phyloP scores from a whole-genome alignment of 2,888 invertebrate species.

The Nymphalis c-album region DNA sequence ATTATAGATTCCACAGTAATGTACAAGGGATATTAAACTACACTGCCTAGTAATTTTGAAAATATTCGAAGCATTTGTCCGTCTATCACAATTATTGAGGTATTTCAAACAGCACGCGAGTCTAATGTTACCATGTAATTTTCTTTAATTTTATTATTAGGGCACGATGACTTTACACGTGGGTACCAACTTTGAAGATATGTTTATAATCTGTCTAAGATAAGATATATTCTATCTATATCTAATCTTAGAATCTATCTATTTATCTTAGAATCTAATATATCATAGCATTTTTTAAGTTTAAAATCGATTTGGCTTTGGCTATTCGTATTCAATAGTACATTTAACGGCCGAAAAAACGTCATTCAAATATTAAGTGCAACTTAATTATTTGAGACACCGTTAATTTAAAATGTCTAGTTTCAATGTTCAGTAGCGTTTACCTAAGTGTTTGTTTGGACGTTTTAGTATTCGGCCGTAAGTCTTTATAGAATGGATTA shows the following conservation, averaged over 20 bases:
- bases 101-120: conserved; percentile 44
- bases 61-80: conserved; percentile 46
- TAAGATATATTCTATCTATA: too few relatives aligned
- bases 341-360: too few relatives aligned
- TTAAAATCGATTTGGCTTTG: background rate
- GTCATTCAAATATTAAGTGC: too few relatives aligned
- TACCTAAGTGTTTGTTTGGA: too few relatives aligned
- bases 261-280: too few relatives aligned
- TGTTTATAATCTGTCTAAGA: conserved; percentile 5
- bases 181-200: conserved; percentile 2
- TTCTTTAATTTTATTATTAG: conserved; percentile 24
- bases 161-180: conserved; percentile 3
- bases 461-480: too few relatives aligned
- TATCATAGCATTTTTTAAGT: too few relatives aligned
- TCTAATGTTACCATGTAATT: conserved; percentile 33
- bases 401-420: too few relatives aligned
- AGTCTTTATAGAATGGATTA: too few relatives aligned
- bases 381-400: too few relatives aligned
- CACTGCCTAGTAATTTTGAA: conserved; percentile 43
- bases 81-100: conserved; percentile 44
- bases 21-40: conserved; percentile 37
- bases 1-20: conserved; percentile 22
- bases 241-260: too few relatives aligned
- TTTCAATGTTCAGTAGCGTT: too few relatives aligned
- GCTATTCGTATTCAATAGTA: background rate